Evolutionary conservation across 1,140 invertebrate genomes (phyloP).

Genomic region (Pseudomyrmex cubaensis): DNA sequence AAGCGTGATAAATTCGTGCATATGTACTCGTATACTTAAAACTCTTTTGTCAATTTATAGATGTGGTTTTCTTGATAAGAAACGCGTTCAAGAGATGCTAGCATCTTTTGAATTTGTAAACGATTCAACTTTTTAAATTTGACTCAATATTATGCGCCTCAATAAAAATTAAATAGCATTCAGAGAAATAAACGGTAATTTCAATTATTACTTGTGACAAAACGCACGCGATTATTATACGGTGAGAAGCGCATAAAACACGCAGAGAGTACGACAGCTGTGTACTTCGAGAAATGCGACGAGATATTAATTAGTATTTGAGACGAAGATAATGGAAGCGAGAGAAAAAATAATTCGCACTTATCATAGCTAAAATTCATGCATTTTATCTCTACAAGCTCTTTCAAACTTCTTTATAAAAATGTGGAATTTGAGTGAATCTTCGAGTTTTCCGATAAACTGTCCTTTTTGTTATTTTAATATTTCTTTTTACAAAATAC

Average conservation of each 20-base stretch:
- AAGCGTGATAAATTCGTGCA: neutral
- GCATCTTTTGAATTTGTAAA: too few species aligned
- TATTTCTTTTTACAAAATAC: too few species aligned
- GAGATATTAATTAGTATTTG: conserved; percentile 38
- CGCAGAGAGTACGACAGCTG: conserved; percentile 9
- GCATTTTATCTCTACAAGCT: neutral
- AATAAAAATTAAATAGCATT: too few species aligned
- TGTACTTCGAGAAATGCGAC: conserved; percentile 13
- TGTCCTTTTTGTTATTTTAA: neutral
- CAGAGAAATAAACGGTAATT: too few species aligned
- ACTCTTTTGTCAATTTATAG: neutral
- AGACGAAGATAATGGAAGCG: conserved; percentile 31
- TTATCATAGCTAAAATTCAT: neutral
- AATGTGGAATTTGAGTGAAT: too few species aligned
- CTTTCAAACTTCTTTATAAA: neutral
- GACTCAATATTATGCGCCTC: too few species aligned
- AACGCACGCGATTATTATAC: too few species aligned
- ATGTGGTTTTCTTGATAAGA: neutral
- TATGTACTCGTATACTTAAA: too few species aligned
- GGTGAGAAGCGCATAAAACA: conserved; percentile 18
- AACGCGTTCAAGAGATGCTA: too few species aligned
- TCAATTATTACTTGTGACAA: too few species aligned
- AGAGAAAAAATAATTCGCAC: neutral
- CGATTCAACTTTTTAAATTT: too few species aligned
- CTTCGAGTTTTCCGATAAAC: too few species aligned